Percentiles rank a stretch among this genome's conserved stretches.
phyloP scores from a whole-genome alignment of 2,113 vertebrate species.

The Proterorhinus semilunaris region DNA sequence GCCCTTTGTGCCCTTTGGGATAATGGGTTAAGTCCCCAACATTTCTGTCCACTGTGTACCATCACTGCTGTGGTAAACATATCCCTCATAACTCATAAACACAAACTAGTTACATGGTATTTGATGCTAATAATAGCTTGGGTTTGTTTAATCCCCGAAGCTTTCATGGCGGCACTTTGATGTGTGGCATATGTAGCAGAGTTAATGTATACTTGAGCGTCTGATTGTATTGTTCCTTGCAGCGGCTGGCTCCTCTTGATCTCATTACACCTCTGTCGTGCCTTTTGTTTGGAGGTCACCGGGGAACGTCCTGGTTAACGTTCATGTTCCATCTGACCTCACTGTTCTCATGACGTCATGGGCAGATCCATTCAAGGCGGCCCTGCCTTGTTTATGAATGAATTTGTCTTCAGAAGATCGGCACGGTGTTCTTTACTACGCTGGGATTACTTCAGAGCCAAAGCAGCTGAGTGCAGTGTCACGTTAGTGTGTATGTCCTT shows the following conservation, averaged over 20 bases:
- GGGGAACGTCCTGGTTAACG: constrained; percentile 9
- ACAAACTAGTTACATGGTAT: no score
- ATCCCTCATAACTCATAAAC: no score
- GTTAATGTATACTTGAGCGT: not conserved
- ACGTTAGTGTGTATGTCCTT: not conserved
- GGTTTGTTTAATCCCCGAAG: not conserved
- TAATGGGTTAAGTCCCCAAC: no score
- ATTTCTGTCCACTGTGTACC: no score
- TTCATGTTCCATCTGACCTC: constrained; percentile 11
- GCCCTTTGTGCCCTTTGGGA: no score
- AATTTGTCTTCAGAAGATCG: not conserved
- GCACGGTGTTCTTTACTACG: not conserved
- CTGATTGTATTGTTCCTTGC: not conserved
- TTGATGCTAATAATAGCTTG: no score
- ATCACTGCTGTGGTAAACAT: no score
- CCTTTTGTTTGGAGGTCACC: not conserved
- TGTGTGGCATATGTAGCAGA: not conserved
- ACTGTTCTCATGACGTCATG: constrained; percentile 13
- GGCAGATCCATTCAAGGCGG: not conserved
- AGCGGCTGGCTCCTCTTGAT: not conserved
- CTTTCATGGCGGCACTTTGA: not conserved
- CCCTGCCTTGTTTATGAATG: constrained; percentile 3
- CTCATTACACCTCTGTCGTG: constrained; percentile 2
- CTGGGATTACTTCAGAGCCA: not conserved
- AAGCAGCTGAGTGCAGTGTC: not conserved